A percentile compares a stretch with the other conserved stretches of the same genome.
These are phyloP conservation scores for Dromaius novaehollandiae DNA, from an alignment of 2,113 vertebrate genomes.

Conservation along the genomic window DNA sequence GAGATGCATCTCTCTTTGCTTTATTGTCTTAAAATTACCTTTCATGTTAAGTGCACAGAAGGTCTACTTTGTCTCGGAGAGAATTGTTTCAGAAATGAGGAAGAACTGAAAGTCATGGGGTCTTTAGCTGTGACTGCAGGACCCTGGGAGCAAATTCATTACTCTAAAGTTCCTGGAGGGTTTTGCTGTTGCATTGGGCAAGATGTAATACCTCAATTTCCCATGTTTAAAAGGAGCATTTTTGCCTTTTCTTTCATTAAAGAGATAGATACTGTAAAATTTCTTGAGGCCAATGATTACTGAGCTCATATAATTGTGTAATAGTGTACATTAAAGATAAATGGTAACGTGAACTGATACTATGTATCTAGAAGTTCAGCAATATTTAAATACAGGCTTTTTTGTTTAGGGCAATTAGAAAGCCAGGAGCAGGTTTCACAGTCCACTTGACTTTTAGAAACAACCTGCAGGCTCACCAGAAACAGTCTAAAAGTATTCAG, in stretches of 20 bases:
- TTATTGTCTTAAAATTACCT: background rate
- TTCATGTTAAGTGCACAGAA: background rate
- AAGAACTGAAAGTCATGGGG: background rate
- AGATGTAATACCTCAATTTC: background rate
- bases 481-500: background rate
- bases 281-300: background rate
- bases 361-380: background rate
- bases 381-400: background rate
- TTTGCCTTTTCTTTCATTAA: background rate
- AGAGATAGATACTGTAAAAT: background rate
- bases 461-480: background rate
- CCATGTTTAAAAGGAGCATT: rapidly evolving
- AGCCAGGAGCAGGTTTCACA: conserved; percentile 12
- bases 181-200: background rate
- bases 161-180: background rate
- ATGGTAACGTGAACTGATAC: background rate
- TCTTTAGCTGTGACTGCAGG: background rate
- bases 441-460: background rate
- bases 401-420: background rate
- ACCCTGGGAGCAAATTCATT: background rate
- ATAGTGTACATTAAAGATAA: background rate
- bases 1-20: rapidly evolving
- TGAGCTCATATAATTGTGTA: background rate
- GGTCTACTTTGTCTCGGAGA: background rate
- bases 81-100: too few species aligned